Evolutionary conservation across 2,888 invertebrate genomes (phyloP).

Genomic region (Frankliniella fusca): DNA sequence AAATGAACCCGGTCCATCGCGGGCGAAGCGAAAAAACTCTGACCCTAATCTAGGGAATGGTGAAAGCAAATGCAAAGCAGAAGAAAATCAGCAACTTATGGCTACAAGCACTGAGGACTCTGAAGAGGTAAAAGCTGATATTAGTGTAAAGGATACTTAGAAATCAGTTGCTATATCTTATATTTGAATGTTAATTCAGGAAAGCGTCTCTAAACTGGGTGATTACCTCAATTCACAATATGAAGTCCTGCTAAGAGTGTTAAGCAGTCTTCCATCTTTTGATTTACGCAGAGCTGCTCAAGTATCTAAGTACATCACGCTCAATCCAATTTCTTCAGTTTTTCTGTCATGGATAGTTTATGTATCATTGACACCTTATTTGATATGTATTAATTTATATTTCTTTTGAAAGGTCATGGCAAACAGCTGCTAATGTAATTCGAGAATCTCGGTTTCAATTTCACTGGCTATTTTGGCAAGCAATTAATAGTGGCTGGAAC

Average conservation of each 20-base stretch:
- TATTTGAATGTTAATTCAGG: neutral
- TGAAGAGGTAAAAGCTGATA: neutral
- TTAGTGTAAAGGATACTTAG: neutral
- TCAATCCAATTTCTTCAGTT: too few species aligned
- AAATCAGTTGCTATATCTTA: neutral
- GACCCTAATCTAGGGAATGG: neutral
- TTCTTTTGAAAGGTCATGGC: neutral
- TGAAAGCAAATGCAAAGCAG: neutral
- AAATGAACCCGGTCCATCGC: neutral
- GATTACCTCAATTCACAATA: neutral
- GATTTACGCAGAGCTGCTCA: neutral
- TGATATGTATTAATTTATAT: neutral
- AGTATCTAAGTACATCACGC: neutral
- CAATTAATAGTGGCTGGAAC: neutral
- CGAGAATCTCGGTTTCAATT: neutral
- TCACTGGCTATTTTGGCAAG: conserved; percentile 6
- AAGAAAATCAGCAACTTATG: neutral
- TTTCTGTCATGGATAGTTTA: too few species aligned
- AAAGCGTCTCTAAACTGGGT: neutral
- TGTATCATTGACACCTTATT: too few species aligned
- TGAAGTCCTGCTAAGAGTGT: neutral
- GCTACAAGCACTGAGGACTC: neutral
- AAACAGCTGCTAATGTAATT: neutral
- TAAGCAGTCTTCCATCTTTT: neutral
- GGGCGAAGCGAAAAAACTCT: neutral